Evolutionary conservation across 1,140 invertebrate species (phyloP).

Genomic region (Parasteatoda tepidariorum): DNA sequence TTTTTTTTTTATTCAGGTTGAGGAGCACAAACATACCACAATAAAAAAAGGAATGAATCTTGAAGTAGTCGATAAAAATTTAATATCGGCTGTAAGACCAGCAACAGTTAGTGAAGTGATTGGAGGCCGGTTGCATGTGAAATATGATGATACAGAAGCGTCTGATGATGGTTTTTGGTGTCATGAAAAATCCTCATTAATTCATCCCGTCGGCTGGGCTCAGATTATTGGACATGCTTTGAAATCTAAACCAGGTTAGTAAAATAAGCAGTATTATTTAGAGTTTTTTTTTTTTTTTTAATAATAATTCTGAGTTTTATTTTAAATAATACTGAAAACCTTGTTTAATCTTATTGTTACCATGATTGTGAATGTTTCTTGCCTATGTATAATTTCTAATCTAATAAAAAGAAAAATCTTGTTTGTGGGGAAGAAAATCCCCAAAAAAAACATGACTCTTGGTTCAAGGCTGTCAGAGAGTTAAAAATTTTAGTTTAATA

Average conservation of each 20-base stretch:
- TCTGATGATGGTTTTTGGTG: conserved; percentile 90
- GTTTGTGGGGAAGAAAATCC: no score
- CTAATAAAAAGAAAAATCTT: no score
- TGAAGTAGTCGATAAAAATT: conserved; percentile 95
- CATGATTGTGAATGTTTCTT: no score
- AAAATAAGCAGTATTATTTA: background rate
- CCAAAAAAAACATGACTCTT: no score
- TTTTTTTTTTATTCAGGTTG: conserved; percentile 57
- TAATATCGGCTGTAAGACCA: conserved; percentile 90
- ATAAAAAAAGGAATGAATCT: conserved; percentile 80
- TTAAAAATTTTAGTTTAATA: no score
- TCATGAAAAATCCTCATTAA: conserved; percentile 91
- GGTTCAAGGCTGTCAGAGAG: no score
- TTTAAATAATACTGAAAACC: no score
- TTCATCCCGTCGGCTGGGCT: conserved; percentile 96
- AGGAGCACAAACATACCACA: conserved; percentile 66
- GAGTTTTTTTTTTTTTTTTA: background rate
- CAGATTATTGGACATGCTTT: conserved; percentile 83
- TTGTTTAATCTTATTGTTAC: no score
- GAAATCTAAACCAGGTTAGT: conserved; percentile 77
- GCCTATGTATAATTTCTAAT: no score
- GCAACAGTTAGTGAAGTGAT: conserved; percentile 90
- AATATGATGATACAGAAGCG: conserved; percentile 86
- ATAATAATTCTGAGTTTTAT: no score
- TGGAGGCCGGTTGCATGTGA: conserved; percentile 89